These are phyloP conservation scores for Hesperophylax magnus DNA, from an alignment of 1,140 invertebrate genomes.

Conservation along the genomic window DNA sequence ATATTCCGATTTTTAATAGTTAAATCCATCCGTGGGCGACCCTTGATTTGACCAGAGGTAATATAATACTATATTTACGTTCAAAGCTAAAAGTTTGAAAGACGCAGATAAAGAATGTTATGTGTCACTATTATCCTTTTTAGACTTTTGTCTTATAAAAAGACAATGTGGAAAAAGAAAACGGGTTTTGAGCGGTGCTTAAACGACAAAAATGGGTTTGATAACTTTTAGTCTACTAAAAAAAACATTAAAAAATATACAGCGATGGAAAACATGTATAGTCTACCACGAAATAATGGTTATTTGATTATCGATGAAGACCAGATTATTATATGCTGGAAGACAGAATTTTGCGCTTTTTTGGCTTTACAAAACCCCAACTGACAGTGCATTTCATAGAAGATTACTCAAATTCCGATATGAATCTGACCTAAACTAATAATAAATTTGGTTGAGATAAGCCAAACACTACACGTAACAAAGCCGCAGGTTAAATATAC, in stretches of 20 bases:
- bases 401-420: not conserved
- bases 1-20: not conserved
- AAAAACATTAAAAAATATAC: too few species aligned
- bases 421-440: conserved; percentile 12
- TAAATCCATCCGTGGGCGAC: not conserved
- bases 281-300: too few species aligned
- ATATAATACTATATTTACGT: conserved; percentile 1
- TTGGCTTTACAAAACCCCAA: too few species aligned
- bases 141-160: not conserved
- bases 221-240: too few species aligned
- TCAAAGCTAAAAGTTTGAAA: conserved; percentile 2
- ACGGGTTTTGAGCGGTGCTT: too few species aligned
- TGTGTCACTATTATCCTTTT: not conserved
- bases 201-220: too few species aligned
- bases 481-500: not conserved
- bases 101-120: not conserved
- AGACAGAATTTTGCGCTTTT: too few species aligned
- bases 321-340: too few species aligned
- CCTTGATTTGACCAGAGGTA: not conserved
- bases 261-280: too few species aligned
- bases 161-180: not conserved
- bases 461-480: conserved; percentile 17
- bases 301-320: too few species aligned
- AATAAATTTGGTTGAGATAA: conserved; percentile 3
- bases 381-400: not conserved